These are phyloP conservation scores for Cairina moschata DNA, from an alignment of 2,113 vertebrate genomes.

Conservation along the genomic window DNA sequence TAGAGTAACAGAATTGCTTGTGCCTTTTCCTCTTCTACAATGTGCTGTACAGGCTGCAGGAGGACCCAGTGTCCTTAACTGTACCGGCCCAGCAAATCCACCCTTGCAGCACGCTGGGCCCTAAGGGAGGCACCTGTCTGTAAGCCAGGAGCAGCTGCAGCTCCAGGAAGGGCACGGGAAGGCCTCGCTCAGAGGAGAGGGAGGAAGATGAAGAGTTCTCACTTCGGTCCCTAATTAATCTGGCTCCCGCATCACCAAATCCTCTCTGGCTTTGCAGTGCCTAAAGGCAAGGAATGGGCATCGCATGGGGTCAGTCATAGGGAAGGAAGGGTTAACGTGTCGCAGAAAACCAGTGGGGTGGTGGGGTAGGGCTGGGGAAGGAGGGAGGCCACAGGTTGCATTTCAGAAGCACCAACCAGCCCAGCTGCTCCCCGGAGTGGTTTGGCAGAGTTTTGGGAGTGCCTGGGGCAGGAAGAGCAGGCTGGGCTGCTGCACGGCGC, in stretches of 20 bases:
- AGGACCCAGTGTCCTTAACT: background rate
- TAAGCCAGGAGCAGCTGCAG: background rate
- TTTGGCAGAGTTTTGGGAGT: background rate
- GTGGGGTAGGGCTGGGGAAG: background rate
- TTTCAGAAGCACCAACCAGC: conserved; percentile 13
- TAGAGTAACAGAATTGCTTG: background rate
- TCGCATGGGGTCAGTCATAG: fast-evolving
- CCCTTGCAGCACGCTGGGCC: background rate
- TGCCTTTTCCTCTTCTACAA: background rate
- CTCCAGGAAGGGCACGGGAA: background rate
- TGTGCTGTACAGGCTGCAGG: background rate
- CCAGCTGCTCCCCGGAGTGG: background rate
- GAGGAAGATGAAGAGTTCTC: background rate
- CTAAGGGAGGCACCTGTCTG: background rate
- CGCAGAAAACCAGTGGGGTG: background rate
- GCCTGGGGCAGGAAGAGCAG: conserved; percentile 10
- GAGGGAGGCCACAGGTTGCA: background rate
- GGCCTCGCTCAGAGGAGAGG: background rate
- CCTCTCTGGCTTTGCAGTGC: background rate
- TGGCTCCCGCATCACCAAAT: background rate
- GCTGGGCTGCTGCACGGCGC: background rate
- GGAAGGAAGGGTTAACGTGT: background rate
- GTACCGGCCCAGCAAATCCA: background rate
- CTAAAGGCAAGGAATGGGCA: background rate
- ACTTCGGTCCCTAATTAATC: background rate